Conservation (phyloP, 2,888 invertebrate genomes). For the Caenorhabditis panamensis region DNA sequence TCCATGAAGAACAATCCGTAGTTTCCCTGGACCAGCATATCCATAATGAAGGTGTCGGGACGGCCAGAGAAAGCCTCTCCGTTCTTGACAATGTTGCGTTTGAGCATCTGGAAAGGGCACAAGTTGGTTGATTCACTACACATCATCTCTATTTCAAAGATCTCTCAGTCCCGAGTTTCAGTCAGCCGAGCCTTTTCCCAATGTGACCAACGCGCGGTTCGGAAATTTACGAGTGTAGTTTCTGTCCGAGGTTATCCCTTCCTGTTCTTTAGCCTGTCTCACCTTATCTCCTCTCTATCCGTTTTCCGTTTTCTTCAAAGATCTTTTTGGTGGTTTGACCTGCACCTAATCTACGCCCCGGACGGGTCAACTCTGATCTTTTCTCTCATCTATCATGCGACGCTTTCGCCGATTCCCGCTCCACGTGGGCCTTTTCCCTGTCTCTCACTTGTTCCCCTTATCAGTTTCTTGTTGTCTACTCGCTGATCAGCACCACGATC, state of each 20-base stretch:
- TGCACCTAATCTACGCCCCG: slow-evolving; percentile 24
- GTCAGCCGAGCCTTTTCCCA: no score
- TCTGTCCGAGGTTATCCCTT: background rate
- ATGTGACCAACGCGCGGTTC: no score
- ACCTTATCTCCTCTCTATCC: background rate
- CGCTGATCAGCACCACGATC: background rate
- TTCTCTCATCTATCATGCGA: slow-evolving; percentile 25
- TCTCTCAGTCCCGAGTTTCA: background rate
- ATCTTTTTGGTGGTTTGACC: slow-evolving; percentile 50
- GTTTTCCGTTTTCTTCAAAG: slow-evolving; percentile 41
- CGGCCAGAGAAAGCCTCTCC: slow-evolving; percentile 68
- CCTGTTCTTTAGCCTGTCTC: slow-evolving; percentile 2
- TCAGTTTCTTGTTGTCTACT: background rate
- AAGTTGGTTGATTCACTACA: no score
- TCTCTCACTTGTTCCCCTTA: no score
- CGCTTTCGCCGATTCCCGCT: slow-evolving; percentile 11
- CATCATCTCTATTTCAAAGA: background rate
- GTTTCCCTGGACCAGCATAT: slow-evolving; percentile 64
- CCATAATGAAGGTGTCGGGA: slow-evolving; percentile 66
- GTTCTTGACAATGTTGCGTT: slow-evolving; percentile 57
- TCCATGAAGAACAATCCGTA: slow-evolving; percentile 69
- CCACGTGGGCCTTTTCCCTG: slow-evolving; percentile 26
- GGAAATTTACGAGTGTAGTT: no score
- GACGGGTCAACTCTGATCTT: slow-evolving; percentile 30
- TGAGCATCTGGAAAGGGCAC: slow-evolving; percentile 46